phyloP scores from a whole-genome alignment of 2,113 vertebrate genomes.

The Tupaia tana region DNA sequence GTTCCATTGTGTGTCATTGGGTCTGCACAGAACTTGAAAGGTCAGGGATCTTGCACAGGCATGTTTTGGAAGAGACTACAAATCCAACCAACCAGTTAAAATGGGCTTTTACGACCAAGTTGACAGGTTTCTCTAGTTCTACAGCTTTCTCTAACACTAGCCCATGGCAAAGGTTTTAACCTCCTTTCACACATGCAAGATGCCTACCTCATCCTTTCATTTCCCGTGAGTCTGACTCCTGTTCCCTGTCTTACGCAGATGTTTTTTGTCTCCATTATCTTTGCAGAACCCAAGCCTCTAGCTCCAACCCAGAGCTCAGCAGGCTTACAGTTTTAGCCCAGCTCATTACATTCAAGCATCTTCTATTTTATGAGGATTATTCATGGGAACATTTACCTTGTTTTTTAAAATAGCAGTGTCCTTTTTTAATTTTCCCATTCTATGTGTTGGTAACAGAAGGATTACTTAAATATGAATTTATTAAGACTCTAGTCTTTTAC shows the following conservation, averaged over 20 bases:
- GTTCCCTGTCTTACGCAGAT: background rate
- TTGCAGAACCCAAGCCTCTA: background rate
- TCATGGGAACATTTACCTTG: background rate
- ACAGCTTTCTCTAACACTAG: background rate
- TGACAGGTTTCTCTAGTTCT: background rate
- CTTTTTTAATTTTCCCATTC: background rate
- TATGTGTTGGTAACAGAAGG: background rate
- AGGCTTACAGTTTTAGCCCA: background rate
- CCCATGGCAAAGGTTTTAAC: background rate
- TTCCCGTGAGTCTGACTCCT: slow-evolving; percentile 6
- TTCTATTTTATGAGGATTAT: background rate
- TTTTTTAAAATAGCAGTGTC: background rate
- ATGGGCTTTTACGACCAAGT: background rate
- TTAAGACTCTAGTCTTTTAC: background rate
- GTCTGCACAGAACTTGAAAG: background rate
- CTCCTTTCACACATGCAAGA: background rate
- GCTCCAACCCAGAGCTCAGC: background rate
- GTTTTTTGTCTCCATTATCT: background rate
- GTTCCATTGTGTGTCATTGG: background rate
- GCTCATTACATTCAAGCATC: background rate
- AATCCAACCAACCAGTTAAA: background rate
- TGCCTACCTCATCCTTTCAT: background rate
- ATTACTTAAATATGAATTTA: background rate
- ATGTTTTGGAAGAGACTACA: background rate
- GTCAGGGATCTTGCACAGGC: background rate